phyloP scores from a whole-genome alignment of 2,888 invertebrate genomes.

The Hirtodrosophila histrioides region DNA sequence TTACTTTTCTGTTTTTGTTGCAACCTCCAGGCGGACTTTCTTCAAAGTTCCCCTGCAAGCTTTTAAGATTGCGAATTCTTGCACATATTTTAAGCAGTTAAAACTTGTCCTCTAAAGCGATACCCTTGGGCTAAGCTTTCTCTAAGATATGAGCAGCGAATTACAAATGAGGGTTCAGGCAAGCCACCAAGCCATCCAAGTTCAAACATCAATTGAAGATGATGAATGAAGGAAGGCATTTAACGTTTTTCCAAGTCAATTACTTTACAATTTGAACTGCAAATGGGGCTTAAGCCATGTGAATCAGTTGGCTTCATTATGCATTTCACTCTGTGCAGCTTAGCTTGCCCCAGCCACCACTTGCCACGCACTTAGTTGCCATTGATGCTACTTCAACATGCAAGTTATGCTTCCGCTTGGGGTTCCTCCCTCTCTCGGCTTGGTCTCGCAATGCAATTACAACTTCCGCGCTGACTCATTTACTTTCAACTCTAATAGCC shows the following conservation, averaged over 20 bases:
- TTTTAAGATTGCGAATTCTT: too few species aligned
- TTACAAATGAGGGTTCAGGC: neutral
- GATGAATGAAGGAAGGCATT: conserved; percentile 32
- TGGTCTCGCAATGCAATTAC: conserved; percentile 55
- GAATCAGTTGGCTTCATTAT: conserved; percentile 37
- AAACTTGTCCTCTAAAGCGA: too few species aligned
- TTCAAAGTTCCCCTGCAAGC: too few species aligned
- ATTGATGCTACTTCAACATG: conserved; percentile 22
- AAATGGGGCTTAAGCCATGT: conserved; percentile 6
- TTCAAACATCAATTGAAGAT: conserved; percentile 28
- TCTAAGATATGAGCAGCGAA: too few species aligned
- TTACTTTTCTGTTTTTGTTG: too few species aligned
- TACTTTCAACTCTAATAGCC: conserved; percentile 41
- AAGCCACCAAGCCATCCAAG: conserved; percentile 15
- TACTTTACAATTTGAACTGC: conserved; percentile 26
- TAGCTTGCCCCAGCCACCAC: neutral
- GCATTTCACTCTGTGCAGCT: conserved; percentile 25
- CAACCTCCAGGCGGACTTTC: too few species aligned
- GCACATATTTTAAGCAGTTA: too few species aligned
- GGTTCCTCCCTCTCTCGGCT: neutral
- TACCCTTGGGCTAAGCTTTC: too few species aligned
- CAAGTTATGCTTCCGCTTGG: conserved; percentile 12
- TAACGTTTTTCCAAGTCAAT: conserved; percentile 35
- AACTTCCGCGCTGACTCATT: conserved; percentile 70
- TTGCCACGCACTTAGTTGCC: conserved; percentile 1